Evolutionary conservation across 2,113 vertebrate species (phyloP).

Genomic region (Turdus rufiventris): DNA sequence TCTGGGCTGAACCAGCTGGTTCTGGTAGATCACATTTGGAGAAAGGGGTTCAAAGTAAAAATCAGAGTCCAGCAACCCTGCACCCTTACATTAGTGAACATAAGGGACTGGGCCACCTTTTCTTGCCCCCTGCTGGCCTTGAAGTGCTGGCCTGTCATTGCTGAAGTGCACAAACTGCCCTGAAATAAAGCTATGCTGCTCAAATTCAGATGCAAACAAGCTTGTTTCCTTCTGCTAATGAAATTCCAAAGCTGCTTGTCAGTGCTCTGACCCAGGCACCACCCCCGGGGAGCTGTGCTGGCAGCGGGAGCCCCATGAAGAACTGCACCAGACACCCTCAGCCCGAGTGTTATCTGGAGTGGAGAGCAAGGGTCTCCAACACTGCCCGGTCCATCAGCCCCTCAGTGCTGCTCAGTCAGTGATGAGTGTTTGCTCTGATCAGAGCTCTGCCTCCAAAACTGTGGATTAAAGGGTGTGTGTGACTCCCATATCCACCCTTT

Average conservation of each 20-base stretch:
- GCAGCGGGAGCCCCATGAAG: rapidly evolving
- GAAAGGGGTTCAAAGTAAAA: not conserved
- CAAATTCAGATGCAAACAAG: not conserved
- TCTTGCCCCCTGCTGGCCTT: not conserved
- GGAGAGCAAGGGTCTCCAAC: not conserved
- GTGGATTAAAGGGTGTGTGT: not conserved
- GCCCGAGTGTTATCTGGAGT: rapidly evolving
- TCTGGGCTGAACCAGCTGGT: not conserved
- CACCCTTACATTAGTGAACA: not conserved
- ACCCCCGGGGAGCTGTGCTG: not conserved
- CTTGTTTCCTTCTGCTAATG: not conserved
- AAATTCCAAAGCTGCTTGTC: not conserved
- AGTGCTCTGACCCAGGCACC: not conserved
- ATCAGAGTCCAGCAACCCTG: not conserved
- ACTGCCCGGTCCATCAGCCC: not conserved
- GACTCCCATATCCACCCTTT: not conserved
- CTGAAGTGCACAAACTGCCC: not conserved
- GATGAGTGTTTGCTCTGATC: not conserved
- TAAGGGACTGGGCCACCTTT: not conserved
- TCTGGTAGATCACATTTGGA: not conserved
- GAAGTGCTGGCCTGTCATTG: not conserved
- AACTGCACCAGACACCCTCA: not conserved
- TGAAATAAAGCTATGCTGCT: not conserved
- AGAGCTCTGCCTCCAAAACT: not conserved
- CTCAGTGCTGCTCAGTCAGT: not conserved